Conservation (phyloP, 2,113 vertebrate genomes). For the Madoqua kirkii region DNA sequence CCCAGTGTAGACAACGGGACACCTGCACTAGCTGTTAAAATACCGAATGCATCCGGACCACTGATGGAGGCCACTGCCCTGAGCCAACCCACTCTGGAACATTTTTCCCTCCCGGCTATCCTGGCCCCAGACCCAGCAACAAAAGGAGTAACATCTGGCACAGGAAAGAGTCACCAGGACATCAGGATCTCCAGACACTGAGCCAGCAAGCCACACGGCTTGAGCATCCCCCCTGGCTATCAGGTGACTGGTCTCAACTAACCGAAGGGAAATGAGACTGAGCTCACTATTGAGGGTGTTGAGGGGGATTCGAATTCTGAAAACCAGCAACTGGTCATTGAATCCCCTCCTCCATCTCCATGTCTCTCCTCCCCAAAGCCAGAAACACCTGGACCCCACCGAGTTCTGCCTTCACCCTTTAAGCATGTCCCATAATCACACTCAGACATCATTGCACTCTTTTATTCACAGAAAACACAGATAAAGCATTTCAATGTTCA, state of each 20-base stretch:
- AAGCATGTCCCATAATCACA: not conserved
- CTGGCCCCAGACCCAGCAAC: not conserved
- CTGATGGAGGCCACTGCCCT: not conserved
- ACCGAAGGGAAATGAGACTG: not conserved
- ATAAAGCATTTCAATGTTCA: constrained; percentile 79
- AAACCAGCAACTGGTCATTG: not conserved
- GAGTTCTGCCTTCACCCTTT: not conserved
- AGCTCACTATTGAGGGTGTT: not conserved
- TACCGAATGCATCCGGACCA: not conserved
- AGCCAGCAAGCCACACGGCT: not conserved
- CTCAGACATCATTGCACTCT: constrained; percentile 74
- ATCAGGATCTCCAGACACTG: not conserved
- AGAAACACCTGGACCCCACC: not conserved
- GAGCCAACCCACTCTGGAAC: not conserved
- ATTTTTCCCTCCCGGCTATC: not conserved
- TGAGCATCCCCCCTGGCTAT: not conserved
- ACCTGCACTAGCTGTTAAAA: not conserved
- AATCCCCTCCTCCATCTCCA: not conserved
- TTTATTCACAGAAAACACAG: constrained; percentile 88
- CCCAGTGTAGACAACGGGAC: not conserved
- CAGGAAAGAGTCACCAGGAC: not conserved
- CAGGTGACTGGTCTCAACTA: not conserved
- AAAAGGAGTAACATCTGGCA: not conserved
- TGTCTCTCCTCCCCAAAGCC: not conserved
- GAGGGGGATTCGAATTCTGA: not conserved